Conservation (phyloP, 2,888 invertebrate genomes). For the Tetragonisca angustula region DNA sequence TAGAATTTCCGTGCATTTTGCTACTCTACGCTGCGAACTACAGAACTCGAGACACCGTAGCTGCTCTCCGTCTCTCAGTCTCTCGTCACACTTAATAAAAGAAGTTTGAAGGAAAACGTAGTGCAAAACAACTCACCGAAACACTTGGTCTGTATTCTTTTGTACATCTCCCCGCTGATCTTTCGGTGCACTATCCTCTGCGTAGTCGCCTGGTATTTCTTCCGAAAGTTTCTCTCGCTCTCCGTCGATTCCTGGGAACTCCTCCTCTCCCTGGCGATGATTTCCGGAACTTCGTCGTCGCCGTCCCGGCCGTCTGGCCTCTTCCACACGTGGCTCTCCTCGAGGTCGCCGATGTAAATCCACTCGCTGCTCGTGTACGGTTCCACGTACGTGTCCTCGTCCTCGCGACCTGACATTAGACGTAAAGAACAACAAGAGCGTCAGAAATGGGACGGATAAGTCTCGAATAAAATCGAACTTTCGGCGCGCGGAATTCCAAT, state of each 20-base stretch:
- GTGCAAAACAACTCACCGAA: constrained; percentile 90
- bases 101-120: neutral
- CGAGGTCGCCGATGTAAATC: constrained; percentile 91
- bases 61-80: neutral
- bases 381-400: constrained; percentile 90
- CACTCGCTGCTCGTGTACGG: constrained; percentile 90
- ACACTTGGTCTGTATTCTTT: constrained; percentile 91
- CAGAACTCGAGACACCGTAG: neutral
- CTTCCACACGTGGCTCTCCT: constrained; percentile 88
- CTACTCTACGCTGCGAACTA: neutral
- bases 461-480: neutral
- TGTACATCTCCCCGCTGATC: constrained; percentile 95
- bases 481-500: neutral
- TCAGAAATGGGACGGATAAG: neutral
- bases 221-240: constrained; percentile 94
- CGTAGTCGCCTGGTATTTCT: constrained; percentile 93
- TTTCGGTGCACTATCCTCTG: constrained; percentile 95
- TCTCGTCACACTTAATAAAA: neutral
- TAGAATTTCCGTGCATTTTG: neutral
- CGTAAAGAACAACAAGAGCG: neutral
- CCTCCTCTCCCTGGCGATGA: constrained; percentile 83
- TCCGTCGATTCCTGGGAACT: constrained; percentile 88
- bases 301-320: constrained; percentile 84
- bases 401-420: constrained; percentile 84
- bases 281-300: constrained; percentile 79